Evolutionary conservation across 2,888 invertebrate genomes (phyloP).

Genomic region (Helicoverpa assulta): DNA sequence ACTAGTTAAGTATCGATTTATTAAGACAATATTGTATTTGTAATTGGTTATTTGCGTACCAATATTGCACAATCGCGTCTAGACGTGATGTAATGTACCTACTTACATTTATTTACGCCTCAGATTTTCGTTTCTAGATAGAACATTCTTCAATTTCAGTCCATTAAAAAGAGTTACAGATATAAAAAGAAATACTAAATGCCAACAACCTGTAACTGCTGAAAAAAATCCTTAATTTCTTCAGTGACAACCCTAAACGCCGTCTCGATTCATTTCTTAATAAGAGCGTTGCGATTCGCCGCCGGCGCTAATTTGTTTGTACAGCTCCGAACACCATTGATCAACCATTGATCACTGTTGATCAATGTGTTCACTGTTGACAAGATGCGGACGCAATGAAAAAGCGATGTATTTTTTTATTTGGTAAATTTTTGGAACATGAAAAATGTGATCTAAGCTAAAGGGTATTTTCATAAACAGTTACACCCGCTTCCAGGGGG

Average conservation of each 20-base stretch:
- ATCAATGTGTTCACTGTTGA: conserved; percentile 38
- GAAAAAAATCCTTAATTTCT: background rate
- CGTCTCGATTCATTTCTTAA: conserved; percentile 87
- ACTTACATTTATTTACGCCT: no score
- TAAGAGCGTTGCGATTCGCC: conserved; percentile 67
- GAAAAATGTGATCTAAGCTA: background rate
- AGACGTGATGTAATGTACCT: no score
- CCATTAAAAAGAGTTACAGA: background rate
- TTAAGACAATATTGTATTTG: no score
- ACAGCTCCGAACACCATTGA: conserved; percentile 74
- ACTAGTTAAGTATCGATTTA: no score
- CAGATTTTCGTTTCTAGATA: no score
- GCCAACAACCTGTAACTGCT: no score
- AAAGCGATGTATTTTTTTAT: background rate
- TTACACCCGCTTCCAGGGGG: no score
- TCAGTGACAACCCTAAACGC: conserved; percentile 76
- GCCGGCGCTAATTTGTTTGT: conserved; percentile 84
- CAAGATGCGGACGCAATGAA: conserved; percentile 10
- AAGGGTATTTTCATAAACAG: no score
- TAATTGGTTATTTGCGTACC: no score
- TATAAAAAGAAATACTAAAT: no score
- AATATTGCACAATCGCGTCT: no score
- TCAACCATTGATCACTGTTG: conserved; percentile 50
- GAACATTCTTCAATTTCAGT: background rate
- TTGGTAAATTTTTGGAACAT: no score